Evolutionary conservation across 2,888 invertebrate genomes (phyloP), one percentile per base, ranked within the genome.

Genomic region (Lydus trimaculatus): DNA sequence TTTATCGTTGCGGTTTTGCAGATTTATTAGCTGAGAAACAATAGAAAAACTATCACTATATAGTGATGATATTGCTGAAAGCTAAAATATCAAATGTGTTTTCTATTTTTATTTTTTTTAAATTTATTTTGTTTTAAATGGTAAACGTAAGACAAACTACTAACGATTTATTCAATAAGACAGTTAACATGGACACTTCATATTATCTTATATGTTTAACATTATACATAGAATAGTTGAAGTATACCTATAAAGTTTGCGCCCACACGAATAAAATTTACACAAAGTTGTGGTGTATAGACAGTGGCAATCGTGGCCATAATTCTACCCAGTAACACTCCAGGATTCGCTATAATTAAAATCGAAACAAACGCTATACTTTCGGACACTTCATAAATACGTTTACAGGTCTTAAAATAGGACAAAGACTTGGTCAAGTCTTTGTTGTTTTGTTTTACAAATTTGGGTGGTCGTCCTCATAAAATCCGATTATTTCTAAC

Each of bases 1-100:
- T 79, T 79, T 78, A 77, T 76, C 73, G 77, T 68, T 74, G 72
- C 64, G 73, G 75, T 71, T 71, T 75, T 68, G 72, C 71, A 66
- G 72, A 75, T 75, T 77, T 75, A 75, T 76, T 65, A 65, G 25
- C 63, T 33, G 66, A 39, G 66, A 58, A 66, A 67, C 70, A 64
- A 67, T 67, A 64, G 58, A 13, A 13, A 60, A 60, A 31, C 17
- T 1, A 36, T 20, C 13, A 28, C n/a, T 2, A 36, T 2, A 36
- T n/a, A n/a, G 3, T 8, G 7, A 6, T 48, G 48, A 48, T 36
- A 5, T 20, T 48, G 20, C 31, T 31, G n/a, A 31, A 58, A 58
- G 58, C 17, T 23, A 2, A 58, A 58, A 31, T 31, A 58, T 31
- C 28, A 17, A 58, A 28, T n/a, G n/a, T n/a, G n/a, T n/a, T n/a